These are phyloP conservation scores for Schizopygopsis pylzovi DNA, from an alignment of 2,797 vertebrate genomes.

Conservation along the genomic window DNA sequence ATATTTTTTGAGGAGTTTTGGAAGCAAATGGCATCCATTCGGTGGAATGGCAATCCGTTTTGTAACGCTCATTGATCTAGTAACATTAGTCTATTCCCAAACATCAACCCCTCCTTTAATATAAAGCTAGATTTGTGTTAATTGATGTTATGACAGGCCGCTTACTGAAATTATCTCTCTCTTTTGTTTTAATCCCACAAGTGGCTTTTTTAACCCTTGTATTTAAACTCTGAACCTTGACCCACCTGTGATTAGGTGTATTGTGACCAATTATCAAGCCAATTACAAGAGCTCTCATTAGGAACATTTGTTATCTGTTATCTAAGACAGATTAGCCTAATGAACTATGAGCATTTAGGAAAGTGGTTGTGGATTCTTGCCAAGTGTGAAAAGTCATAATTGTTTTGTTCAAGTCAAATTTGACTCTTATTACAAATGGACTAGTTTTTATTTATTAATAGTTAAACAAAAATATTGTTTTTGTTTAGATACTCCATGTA, in stretches of 20 bases:
- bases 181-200: not conserved
- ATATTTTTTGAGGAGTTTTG: too few relatives aligned
- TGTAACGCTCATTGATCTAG: not conserved
- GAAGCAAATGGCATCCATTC: too few relatives aligned
- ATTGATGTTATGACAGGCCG: too few relatives aligned
- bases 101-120: constrained; percentile 4
- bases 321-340: not conserved
- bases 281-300: not conserved
- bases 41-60: not conserved
- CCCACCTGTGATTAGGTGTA: not conserved
- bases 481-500: not conserved
- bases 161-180: not conserved
- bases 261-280: not conserved
- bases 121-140: not conserved
- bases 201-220: not conserved
- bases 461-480: not conserved
- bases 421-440: not conserved
- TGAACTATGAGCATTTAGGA: not conserved
- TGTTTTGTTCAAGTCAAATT: not conserved
- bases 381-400: not conserved
- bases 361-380: not conserved
- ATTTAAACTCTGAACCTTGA: not conserved
- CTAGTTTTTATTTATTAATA: too few relatives aligned
- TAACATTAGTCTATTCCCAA: not conserved
- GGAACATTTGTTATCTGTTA: not conserved